These are phyloP conservation scores for Sternarchorhynchus goeldii DNA, from an alignment of 2,797 vertebrate species.

Conservation along the genomic window DNA sequence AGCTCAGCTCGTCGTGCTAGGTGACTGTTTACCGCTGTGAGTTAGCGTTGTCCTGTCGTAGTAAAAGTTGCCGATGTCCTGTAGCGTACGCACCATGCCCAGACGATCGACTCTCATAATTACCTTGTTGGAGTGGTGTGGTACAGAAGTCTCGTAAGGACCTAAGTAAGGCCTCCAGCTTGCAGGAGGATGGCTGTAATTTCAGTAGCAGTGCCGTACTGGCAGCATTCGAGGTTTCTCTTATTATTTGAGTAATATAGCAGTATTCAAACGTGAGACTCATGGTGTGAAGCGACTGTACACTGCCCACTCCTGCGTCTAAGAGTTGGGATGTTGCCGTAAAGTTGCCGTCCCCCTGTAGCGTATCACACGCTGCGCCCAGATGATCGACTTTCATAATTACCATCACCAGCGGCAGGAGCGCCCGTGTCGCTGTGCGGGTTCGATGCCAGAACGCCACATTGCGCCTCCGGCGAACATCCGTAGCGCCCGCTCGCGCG, in stretches of 20 bases:
- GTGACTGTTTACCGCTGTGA: too few relatives aligned
- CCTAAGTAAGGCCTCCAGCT: neutral
- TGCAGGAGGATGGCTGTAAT: neutral
- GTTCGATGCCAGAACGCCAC: constrained; percentile 9
- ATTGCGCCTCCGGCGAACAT: constrained; percentile 15
- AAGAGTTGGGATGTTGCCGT: neutral
- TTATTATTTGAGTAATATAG: neutral
- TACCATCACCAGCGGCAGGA: neutral
- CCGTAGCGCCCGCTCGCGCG: neutral
- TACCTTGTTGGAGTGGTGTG: too few relatives aligned
- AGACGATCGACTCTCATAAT: too few relatives aligned
- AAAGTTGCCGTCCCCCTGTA: constrained; percentile 21
- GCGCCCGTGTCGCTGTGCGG: constrained; percentile 1
- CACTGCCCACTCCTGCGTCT: neutral
- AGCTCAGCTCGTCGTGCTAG: too few relatives aligned
- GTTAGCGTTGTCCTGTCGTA: too few relatives aligned
- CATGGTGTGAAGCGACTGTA: neutral
- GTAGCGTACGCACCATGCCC: too few relatives aligned
- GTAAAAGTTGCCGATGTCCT: too few relatives aligned
- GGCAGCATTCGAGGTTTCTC: neutral
- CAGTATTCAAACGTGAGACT: neutral
- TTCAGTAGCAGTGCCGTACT: neutral
- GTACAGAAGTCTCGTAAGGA: too few relatives aligned
- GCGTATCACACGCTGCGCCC: constrained; percentile 1
- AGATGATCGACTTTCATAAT: constrained; percentile 23